Conservation (phyloP, 2,888 invertebrate species). For the Diaphora mendica region DNA sequence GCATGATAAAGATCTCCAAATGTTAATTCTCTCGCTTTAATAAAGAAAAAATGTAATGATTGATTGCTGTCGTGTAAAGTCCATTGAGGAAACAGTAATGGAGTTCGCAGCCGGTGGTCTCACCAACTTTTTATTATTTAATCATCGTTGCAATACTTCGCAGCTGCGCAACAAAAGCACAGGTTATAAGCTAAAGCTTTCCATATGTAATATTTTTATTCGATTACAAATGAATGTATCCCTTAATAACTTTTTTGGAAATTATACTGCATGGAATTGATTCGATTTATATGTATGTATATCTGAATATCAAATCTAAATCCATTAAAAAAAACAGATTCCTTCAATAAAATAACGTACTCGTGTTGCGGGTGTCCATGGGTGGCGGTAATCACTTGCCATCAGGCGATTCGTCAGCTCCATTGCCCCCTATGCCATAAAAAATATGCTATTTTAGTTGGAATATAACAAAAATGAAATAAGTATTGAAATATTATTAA, state of each 20-base stretch:
- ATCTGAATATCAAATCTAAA: too few relatives aligned
- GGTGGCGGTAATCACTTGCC: too few relatives aligned
- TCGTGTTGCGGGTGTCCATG: too few relatives aligned
- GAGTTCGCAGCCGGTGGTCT: constrained; percentile 29
- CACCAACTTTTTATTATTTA: constrained; percentile 16
- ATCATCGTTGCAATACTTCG: constrained; percentile 11
- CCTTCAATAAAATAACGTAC: too few relatives aligned
- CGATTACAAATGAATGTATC: neutral
- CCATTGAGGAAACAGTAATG: constrained; percentile 20
- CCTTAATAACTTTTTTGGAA: neutral
- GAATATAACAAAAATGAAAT: too few relatives aligned
- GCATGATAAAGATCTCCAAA: constrained; percentile 31
- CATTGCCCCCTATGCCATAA: too few relatives aligned
- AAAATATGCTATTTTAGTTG: too few relatives aligned
- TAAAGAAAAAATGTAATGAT: constrained; percentile 23
- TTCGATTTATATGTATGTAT: too few relatives aligned
- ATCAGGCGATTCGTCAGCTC: too few relatives aligned
- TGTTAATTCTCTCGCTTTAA: constrained; percentile 13
- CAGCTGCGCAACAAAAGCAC: constrained; percentile 14
- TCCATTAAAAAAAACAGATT: too few relatives aligned
- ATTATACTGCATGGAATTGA: neutral
- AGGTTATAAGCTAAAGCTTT: constrained; percentile 14
- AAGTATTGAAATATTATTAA: too few relatives aligned
- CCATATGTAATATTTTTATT: constrained; percentile 15
- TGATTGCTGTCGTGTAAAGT: constrained; percentile 18